These are phyloP conservation scores for Entosphenus tridentatus DNA, from an alignment of 2,113 vertebrate genomes.

Conservation along the genomic window DNA sequence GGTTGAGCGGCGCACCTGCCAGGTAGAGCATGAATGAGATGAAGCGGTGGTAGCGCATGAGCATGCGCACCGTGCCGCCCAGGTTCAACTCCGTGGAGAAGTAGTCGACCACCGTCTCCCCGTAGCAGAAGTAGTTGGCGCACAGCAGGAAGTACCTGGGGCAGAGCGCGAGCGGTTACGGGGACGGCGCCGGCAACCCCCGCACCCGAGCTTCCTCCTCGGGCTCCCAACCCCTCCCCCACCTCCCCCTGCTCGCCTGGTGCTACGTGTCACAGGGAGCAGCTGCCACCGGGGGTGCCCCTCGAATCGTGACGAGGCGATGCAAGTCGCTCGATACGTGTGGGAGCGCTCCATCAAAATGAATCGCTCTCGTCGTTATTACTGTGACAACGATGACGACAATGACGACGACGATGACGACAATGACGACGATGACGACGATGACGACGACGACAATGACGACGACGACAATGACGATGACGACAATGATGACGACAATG, in stretches of 20 bases:
- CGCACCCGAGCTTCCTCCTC: background rate
- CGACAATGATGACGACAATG: background rate
- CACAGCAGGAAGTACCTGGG: conserved; percentile 85
- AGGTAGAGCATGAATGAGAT: conserved; percentile 90
- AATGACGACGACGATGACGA: too few species aligned
- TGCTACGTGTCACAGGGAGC: background rate
- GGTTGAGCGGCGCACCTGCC: conserved; percentile 29
- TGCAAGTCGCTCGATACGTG: background rate
- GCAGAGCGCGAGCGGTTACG: conserved; percentile 4
- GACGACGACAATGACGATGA: background rate
- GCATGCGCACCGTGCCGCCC: conserved; percentile 78
- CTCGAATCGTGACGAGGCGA: background rate
- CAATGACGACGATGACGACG: too few species aligned
- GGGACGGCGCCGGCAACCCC: background rate
- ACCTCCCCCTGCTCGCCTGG: background rate
- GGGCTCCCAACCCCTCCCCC: background rate
- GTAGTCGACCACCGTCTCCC: conserved; percentile 89
- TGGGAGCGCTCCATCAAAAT: background rate
- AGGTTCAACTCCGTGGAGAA: conserved; percentile 71
- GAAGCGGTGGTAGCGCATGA: conserved; percentile 88
- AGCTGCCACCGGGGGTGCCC: background rate
- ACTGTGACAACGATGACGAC: too few species aligned
- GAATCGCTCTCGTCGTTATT: too few species aligned
- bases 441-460: too few species aligned
- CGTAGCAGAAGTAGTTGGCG: conserved; percentile 98